Evolutionary conservation across 2,113 vertebrate genomes (phyloP), one percentile per base, ranked within the genome.

Genomic region (Marmota flaviventris): DNA sequence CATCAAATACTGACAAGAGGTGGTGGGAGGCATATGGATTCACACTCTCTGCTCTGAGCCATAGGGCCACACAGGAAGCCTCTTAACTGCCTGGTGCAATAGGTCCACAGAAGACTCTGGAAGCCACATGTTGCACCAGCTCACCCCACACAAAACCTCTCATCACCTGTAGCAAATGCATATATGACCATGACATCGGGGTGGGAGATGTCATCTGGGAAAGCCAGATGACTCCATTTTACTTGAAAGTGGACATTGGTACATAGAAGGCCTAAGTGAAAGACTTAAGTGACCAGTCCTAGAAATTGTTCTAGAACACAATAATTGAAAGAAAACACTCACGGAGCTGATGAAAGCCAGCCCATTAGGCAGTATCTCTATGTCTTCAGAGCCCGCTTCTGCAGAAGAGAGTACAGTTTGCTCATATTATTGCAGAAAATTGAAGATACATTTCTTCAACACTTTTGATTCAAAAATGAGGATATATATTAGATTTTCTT

Each of bases 331-430:
- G 3, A 0, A 1, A 63, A 79, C 69, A 98, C 99, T 99, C 97
- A 99, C 99, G 0, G 98, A 91, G 70, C 99, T 99, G 86, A 99
- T 97, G 95, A 99, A 99, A 95, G 98, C 97, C 92, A 99, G 81
- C 24, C 99, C 99, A 92, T 98, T 98, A 67, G 98, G 98, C 89
- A 99, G 98, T 70, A 99, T 98, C 53, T 99, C 98, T 0, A 99
- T 97, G 93, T 99, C 99, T 97, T 99, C 99, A 22, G 99, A 98
- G 1, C 99, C 99, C 10, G 1, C 0, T 75, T 99, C 99, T 99
- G 97, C 96, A 92, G 95, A 94, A 85, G 56, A 82, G 82, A 85
- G 14, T 16, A 24, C 22, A 45, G 58, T 12, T 3, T 69, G 5
- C 29, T 61, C 76, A 34, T n/a, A 13, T 2, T 4, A 14, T 6